phyloP scores from a whole-genome alignment of 2,113 vertebrate species.

The Perca fluviatilis region DNA sequence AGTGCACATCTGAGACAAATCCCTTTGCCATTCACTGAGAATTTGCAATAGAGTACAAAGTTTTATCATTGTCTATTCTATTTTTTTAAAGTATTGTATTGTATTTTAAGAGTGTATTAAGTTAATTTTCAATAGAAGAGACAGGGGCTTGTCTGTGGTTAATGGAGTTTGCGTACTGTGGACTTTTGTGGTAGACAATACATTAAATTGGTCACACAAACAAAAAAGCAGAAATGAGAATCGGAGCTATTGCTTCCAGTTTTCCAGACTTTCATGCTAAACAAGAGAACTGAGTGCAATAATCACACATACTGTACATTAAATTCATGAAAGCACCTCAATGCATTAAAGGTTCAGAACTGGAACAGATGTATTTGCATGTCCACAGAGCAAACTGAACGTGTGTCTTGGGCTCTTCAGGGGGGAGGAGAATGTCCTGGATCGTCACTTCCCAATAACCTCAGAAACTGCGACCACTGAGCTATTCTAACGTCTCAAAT shows the following conservation, averaged over 20 bases:
- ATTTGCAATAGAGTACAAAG: background rate
- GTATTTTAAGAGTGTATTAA: background rate
- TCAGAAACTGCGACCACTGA: conserved; percentile 6
- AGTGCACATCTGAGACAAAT: background rate
- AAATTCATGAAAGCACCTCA: conserved; percentile 4
- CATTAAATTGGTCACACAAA: background rate
- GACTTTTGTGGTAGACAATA: background rate
- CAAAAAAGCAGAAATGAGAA: conserved; percentile 18
- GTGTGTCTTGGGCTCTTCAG: background rate
- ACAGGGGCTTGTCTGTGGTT: background rate
- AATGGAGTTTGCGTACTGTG: background rate
- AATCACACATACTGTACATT: background rate
- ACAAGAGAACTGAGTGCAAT: background rate
- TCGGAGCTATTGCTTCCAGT: background rate
- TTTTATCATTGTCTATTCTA: background rate
- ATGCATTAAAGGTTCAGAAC: background rate
- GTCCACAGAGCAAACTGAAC: conserved; percentile 5
- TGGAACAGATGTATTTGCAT: background rate
- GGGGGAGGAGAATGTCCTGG: background rate
- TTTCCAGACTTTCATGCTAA: background rate
- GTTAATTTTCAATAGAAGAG: background rate
- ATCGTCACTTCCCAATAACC: conserved; percentile 39
- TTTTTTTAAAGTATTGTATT: conserved; percentile 6
- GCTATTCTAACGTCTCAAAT: conserved; percentile 48
- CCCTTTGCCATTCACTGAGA: background rate